phyloP scores from a whole-genome alignment of 2,888 invertebrate species.

The Timandra comae region DNA sequence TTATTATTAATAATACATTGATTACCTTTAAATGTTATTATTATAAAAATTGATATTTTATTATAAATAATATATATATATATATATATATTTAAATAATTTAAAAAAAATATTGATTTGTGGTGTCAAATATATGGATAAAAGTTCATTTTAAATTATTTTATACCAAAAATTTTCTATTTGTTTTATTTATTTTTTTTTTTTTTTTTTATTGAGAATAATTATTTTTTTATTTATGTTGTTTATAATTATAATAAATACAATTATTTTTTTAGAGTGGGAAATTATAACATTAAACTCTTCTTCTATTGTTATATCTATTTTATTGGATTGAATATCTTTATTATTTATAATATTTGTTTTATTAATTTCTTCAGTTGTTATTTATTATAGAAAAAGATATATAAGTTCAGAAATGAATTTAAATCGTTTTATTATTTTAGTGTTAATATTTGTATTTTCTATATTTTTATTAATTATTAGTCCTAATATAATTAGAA shows the following conservation, averaged over 20 bases:
- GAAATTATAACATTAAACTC: constrained; percentile 72
- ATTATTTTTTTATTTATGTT: constrained; percentile 52
- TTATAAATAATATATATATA: constrained; percentile 32
- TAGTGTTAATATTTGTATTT: constrained; percentile 80
- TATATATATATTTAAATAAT: constrained; percentile 79
- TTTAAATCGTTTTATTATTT: constrained; percentile 79
- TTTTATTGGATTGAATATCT: constrained; percentile 81
- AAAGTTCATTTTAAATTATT: constrained; percentile 68
- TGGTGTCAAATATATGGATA: constrained; percentile 76
- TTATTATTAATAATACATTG: constrained; percentile 79
- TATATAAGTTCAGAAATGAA: constrained; percentile 78
- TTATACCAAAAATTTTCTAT: constrained; percentile 55
- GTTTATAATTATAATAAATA: constrained; percentile 66
- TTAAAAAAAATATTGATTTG: constrained; percentile 82
- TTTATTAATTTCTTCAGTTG: constrained; percentile 80
- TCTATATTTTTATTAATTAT: constrained; percentile 82
- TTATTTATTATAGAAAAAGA: constrained; percentile 79
- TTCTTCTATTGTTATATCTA: constrained; percentile 60
- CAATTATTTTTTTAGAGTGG: constrained; percentile 71
- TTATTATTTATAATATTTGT: constrained; percentile 80
- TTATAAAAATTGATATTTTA: constrained; percentile 73
- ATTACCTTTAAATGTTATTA: constrained; percentile 78
- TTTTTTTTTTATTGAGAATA: constrained; percentile 63
- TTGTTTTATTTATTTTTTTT: constrained; percentile 71
- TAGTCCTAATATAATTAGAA: constrained; percentile 81